Base-by-base conservation (phyloP, 30 jellyfish, hydroid and myxozoan genomes). In the Rhopilema esculentum region DNA sequence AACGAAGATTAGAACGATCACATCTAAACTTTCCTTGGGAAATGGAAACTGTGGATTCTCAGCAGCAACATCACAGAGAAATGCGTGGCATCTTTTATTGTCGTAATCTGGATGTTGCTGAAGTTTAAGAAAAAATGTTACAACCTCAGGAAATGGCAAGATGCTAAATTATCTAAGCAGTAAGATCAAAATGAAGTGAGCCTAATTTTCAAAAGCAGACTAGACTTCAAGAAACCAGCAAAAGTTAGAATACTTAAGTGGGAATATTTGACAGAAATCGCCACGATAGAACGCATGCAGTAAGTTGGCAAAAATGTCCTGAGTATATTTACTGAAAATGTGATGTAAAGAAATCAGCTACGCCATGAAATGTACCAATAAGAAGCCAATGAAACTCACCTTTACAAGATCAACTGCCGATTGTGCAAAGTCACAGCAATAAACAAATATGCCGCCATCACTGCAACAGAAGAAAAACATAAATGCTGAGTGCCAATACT, bases 351-450 rank as follows among this genome's bases (percentile, higher is more conserved):
- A n/a, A n/a, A n/a, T n/a, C n/a, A n/a, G n/a, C n/a, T n/a, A n/a
- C n/a, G n/a, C n/a, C n/a, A n/a, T n/a, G n/a, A n/a, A n/a, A n/a
- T n/a, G 12, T 40, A 12, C 57, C 9, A 40, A 40, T 2, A 40
- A 12, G 57, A 40, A 40, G 57, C 57, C 9, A 40, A 40, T 40
- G 57, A 48, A 15, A 69, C 51, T 26, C 85, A 83, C 99, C 97
- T 91, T 95, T 27, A 95, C 96, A 25, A 95, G 89, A 29, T 91
- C 52, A 27, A 95, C 86, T 8, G 99, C 99, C 24, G 98, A 90
- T 19, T 87, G 94, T 0, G 99, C 98, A 91, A 95, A 95, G 84
- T 95, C 99, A 67, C 99, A 95, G 61, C 99, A 95, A 69, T 95
- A 95, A 7, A 90, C 91, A 69, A 85, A 92, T 19, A 95, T 69